Conservation (phyloP, 2,888 invertebrate species). For the Agonopterix arenella region DNA sequence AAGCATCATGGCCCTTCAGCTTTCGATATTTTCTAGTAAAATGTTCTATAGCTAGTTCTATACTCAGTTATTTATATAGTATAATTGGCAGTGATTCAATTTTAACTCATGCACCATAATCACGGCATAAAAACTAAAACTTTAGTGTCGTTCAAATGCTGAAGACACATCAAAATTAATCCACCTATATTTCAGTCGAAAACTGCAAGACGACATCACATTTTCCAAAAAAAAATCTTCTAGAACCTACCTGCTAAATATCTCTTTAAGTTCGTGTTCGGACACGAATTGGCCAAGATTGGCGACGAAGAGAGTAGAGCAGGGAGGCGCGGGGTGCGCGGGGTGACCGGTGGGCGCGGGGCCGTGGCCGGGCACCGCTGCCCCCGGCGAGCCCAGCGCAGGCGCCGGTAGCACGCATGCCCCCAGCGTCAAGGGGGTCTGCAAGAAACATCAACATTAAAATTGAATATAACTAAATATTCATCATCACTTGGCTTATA, state of each 20-base stretch:
- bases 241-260: constrained; percentile 96
- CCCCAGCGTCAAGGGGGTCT: constrained; percentile 75
- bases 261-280: constrained; percentile 98
- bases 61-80: too few relatives aligned
- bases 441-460: constrained; percentile 10
- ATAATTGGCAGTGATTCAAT: too few relatives aligned
- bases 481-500: too few relatives aligned
- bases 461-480: too few relatives aligned
- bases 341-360: constrained; percentile 76
- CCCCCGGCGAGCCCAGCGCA: constrained; percentile 93
- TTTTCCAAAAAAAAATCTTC: constrained; percentile 1
- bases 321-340: constrained; percentile 86
- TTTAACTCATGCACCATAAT: too few relatives aligned
- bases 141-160: too few relatives aligned
- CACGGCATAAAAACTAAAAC: too few relatives aligned
- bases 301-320: constrained; percentile 98
- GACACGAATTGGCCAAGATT: constrained; percentile 98
- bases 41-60: too few relatives aligned
- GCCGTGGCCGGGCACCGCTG: constrained; percentile 81
- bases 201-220: constrained; percentile 23
- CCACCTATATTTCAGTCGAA: constrained; percentile 24
- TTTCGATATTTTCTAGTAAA: too few relatives aligned
- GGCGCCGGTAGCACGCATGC: constrained; percentile 95
- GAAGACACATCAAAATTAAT: background rate
- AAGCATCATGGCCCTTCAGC: too few relatives aligned